A percentile compares a stretch with the other conserved stretches of the same genome.
Conservation (phyloP, 2,797 vertebrate genomes). For the Sarcophilus harrisii region DNA sequence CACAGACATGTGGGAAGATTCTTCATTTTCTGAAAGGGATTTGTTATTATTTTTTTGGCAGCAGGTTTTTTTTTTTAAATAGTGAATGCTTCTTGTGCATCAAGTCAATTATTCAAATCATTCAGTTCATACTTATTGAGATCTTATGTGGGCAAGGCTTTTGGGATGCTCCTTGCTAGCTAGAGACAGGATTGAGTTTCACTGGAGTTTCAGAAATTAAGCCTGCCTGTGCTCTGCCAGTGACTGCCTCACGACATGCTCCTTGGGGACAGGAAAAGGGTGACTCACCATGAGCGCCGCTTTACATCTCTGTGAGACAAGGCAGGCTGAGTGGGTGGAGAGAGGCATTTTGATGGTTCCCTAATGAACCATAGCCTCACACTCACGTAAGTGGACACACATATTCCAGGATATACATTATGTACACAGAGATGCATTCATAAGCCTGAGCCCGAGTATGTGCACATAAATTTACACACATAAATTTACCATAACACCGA, state of each 20-base stretch:
- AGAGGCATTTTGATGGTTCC: neutral
- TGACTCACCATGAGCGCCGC: neutral
- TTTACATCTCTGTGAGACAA: neutral
- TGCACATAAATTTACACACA: neutral
- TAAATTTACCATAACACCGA: neutral
- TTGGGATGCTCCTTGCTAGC: neutral
- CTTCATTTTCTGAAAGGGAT: neutral
- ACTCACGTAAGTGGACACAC: neutral
- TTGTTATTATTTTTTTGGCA: neutral
- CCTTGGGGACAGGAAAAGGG: neutral
- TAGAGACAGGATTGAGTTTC: neutral
- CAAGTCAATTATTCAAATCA: neutral
- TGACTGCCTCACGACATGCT: neutral
- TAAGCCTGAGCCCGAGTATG: neutral
- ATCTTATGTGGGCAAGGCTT: neutral
- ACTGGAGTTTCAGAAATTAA: neutral
- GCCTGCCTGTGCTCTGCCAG: neutral
- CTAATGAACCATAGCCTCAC: neutral
- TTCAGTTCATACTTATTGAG: neutral
- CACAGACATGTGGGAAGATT: neutral
- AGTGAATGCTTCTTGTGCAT: neutral
- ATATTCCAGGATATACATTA: neutral
- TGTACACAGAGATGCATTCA: neutral
- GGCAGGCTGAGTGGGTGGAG: neutral
- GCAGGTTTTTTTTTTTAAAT: neutral